Percentiles rank a stretch among this genome's conserved stretches.
Evolutionary conservation across 2,113 vertebrate species (phyloP).

Genomic region (Mastomys natalensis): DNA sequence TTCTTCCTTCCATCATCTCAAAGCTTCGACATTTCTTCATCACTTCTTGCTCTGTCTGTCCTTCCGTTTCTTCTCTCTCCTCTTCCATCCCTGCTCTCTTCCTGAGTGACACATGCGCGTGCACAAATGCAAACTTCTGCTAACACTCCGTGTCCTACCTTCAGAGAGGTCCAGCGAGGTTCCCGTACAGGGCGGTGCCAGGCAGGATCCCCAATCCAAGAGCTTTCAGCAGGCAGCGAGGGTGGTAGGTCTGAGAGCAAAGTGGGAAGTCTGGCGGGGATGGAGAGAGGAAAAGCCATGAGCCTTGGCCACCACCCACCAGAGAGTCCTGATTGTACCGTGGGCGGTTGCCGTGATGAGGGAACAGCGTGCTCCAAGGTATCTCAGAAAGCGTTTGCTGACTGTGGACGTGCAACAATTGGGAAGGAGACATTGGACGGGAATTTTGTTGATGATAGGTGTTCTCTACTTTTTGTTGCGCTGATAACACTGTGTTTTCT

Average conservation of each 20-base stretch:
- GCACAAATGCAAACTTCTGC: neutral
- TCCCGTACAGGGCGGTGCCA: neutral
- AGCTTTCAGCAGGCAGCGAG: rapidly evolving
- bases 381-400: neutral
- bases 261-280: no score
- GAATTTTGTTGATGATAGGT: neutral
- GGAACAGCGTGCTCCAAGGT: neutral
- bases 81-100: neutral
- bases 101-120: neutral
- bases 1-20: neutral
- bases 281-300: neutral
- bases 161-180: neutral
- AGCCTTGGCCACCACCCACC: neutral
- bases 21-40: neutral
- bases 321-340: rapidly evolving
- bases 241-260: neutral
- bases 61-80: neutral
- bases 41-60: neutral
- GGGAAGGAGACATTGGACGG: neutral
- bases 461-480: neutral
- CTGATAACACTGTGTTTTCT: neutral
- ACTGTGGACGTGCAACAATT: neutral
- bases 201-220: neutral
- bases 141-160: neutral
- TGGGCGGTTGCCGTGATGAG: neutral